phyloP scores from a whole-genome alignment of 2,113 vertebrate genomes.

The Casuarius casuarius region DNA sequence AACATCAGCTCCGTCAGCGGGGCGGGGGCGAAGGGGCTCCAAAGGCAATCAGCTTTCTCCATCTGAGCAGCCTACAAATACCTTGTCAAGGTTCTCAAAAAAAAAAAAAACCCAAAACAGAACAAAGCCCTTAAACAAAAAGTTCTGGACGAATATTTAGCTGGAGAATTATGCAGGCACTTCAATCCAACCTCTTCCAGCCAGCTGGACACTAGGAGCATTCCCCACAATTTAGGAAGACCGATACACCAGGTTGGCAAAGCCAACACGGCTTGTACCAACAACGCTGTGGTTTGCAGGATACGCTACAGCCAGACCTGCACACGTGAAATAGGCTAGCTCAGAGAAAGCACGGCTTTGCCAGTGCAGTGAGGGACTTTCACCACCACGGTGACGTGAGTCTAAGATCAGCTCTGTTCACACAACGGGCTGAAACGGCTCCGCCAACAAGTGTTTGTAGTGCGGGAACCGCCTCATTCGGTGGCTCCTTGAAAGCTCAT shows the following conservation, averaged over 20 bases:
- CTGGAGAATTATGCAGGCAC: background rate
- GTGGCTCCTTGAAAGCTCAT: background rate
- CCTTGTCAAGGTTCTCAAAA: background rate
- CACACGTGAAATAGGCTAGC: background rate
- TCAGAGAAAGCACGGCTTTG: background rate
- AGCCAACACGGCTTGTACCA: slow-evolving; percentile 4
- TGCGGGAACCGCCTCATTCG: slow-evolving; percentile 27
- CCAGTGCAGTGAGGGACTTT: background rate
- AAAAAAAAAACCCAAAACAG: background rate
- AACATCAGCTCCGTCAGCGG: background rate
- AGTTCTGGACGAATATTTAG: slow-evolving; percentile 3
- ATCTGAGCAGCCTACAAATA: background rate
- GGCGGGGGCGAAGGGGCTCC: background rate
- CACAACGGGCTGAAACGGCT: slow-evolving; percentile 39
- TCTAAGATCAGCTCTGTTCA: slow-evolving; percentile 40
- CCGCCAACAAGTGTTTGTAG: slow-evolving; percentile 31
- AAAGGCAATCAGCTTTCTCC: background rate
- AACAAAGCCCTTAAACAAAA: background rate
- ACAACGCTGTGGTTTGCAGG: background rate
- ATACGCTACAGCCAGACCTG: background rate
- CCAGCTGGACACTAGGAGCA: background rate
- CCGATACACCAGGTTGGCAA: background rate
- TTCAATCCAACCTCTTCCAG: background rate
- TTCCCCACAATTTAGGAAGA: background rate
- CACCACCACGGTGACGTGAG: background rate